phyloP scores from a whole-genome alignment of 2,113 vertebrate species.

The Electrona antarctica region DNA sequence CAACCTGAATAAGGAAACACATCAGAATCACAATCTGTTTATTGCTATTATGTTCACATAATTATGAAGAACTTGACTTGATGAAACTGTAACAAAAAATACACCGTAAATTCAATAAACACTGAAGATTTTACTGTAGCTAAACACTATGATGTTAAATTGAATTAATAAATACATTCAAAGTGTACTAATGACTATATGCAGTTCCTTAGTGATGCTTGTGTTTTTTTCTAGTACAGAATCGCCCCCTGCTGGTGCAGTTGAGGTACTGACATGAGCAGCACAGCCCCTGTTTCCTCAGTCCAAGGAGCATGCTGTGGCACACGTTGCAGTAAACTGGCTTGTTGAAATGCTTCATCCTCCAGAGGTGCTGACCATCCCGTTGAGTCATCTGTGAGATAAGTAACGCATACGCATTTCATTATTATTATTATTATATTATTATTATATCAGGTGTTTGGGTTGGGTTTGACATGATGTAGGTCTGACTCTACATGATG shows the following conservation, averaged over 20 bases:
- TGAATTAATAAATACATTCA: too few species aligned
- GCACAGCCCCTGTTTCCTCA: slow-evolving; percentile 91
- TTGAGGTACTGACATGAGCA: slow-evolving; percentile 85
- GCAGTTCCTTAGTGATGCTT: too few species aligned
- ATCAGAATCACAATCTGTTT: background rate
- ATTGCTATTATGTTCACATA: background rate
- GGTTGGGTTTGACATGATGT: background rate
- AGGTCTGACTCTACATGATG: too few species aligned
- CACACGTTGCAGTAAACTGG: slow-evolving; percentile 91
- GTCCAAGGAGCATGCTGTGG: slow-evolving; percentile 84
- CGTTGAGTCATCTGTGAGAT: slow-evolving; percentile 84
- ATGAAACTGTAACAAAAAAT: too few species aligned
- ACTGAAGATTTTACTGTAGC: too few species aligned
- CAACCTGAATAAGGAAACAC: slow-evolving; percentile 78
- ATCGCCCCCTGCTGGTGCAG: slow-evolving; percentile 47
- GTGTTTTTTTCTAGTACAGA: background rate
- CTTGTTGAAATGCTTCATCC: slow-evolving; percentile 89
- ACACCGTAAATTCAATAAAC: too few species aligned
- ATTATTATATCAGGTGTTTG: background rate
- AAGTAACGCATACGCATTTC: background rate
- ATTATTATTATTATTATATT: background rate
- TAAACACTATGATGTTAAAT: too few species aligned
- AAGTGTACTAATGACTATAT: too few species aligned
- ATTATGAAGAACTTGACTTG: too few species aligned
- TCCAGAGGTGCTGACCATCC: slow-evolving; percentile 92